Evolutionary conservation across 2,888 invertebrate species (phyloP).

Genomic region (Nomada fabriciana): DNA sequence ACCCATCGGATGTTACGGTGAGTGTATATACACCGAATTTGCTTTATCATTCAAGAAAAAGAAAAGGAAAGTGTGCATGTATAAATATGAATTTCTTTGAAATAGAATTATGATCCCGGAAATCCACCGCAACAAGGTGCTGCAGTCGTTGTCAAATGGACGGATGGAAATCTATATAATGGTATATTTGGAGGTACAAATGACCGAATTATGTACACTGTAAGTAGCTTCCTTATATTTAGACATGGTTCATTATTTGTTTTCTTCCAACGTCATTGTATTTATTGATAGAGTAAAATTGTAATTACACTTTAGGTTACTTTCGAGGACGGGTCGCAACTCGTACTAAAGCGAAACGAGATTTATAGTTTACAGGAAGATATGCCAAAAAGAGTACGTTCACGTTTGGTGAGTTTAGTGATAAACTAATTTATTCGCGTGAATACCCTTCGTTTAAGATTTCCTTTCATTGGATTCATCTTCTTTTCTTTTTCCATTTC

Average conservation of each 20-base stretch:
- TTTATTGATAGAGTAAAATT: not conserved
- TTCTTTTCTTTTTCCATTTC: conserved; percentile 61
- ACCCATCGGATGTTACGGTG: conserved; percentile 86
- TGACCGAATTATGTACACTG: conserved; percentile 83
- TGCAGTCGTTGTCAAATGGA: conserved; percentile 86
- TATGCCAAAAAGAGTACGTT: conserved; percentile 86
- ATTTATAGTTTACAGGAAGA: conserved; percentile 86
- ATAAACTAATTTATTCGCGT: conserved; percentile 62
- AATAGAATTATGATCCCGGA: conserved; percentile 77
- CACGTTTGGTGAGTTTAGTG: conserved; percentile 85
- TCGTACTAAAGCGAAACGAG: conserved; percentile 85
- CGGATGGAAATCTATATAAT: conserved; percentile 85
- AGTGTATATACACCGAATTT: conserved; percentile 58
- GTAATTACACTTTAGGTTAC: conserved; percentile 80
- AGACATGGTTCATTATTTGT: not conserved
- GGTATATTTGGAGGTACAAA: conserved; percentile 85
- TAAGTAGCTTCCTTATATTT: conserved; percentile 71
- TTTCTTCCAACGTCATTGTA: not conserved
- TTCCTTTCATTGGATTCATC: conserved; percentile 35
- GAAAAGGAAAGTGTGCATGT: too few relatives aligned
- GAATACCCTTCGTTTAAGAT: conserved; percentile 15
- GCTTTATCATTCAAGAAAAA: not conserved
- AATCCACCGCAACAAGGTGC: conserved; percentile 84
- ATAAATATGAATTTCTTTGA: too few relatives aligned
- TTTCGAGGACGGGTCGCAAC: conserved; percentile 85